A percentile compares a stretch with the other conserved stretches of the same genome.
Conservation (phyloP, 2,113 vertebrate species). For the Peucedramus taeniatus region DNA sequence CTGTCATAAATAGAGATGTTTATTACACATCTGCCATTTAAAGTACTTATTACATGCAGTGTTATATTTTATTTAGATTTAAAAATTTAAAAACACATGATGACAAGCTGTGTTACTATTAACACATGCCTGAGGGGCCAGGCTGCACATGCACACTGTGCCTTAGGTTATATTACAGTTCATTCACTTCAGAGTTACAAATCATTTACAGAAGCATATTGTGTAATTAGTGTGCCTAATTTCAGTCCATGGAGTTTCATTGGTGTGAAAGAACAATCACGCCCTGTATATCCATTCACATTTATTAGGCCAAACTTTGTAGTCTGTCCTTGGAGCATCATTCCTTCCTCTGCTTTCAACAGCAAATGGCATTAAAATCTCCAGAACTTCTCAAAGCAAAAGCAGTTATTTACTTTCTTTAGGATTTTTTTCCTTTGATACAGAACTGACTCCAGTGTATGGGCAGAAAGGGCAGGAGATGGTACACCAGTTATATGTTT, state of each 20-base stretch:
- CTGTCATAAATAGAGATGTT: conserved; percentile 63
- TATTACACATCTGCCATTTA: conserved; percentile 55
- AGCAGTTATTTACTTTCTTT: not conserved
- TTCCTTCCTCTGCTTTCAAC: not conserved
- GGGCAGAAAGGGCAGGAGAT: not conserved
- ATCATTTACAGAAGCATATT: conserved; percentile 15
- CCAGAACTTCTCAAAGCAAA: not conserved
- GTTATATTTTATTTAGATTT: conserved; percentile 48
- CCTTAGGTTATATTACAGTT: not conserved
- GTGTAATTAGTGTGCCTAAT: conserved; percentile 22
- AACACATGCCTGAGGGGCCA: not conserved
- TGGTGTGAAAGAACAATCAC: conserved; percentile 41
- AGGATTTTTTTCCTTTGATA: not conserved
- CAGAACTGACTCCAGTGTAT: not conserved
- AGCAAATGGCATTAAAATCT: not conserved
- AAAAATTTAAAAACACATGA: conserved; percentile 31
- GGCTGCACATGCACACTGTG: not conserved
- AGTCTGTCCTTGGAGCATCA: not conserved
- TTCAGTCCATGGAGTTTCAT: not conserved
- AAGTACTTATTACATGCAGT: not conserved
- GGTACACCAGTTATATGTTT: not conserved
- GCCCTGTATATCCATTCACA: not conserved
- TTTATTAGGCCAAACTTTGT: conserved; percentile 19
- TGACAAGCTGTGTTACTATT: conserved; percentile 49
- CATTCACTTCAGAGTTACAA: conserved; percentile 17